Evolutionary conservation across 2,113 vertebrate species (phyloP), one percentile per base, ranked within the genome.

Genomic region (Myotis yumanensis): DNA sequence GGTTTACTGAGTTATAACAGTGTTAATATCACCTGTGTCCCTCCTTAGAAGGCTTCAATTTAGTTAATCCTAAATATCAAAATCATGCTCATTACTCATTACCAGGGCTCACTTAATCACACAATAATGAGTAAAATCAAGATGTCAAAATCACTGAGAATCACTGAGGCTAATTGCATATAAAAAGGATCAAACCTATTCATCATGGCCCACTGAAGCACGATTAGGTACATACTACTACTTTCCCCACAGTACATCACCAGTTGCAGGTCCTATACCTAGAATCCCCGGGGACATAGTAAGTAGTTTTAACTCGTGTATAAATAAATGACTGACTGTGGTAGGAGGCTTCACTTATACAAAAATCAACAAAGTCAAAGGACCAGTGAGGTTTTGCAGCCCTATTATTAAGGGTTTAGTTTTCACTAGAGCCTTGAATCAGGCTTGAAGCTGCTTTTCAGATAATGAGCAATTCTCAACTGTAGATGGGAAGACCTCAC

Each of bases 101-200:
- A 90, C 32, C 40, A 85, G 59, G 52, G 35, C 32, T 83, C 89
- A 94, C 52, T 88, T 96, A 97, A 97, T 93, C 66, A 94, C 85
- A 90, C 73, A 94, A 96, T 91, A 96, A 97, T 93, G 48, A 90
- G 15, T 77, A 57, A 93, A 90, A 92, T 87, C 88, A 95, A 96
- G 66, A 95, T 62, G 54, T 97, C 87, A 97, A 83, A 93, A 83
- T 48, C 81, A 69, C 62, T 94, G 95, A 73, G 76, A 93, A 90
- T 80, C 93, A 59, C 28, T 93, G 66, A 94, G 22, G 76, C 43
- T 95, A 97, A 96, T 71, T 94, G 48, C 28, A 77, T 51, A 82
- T 84, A 40, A 92, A 96, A 89, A 4, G 4, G 23, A 81, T 86
- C 54, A 80, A 77, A 77, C 76, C 79, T 66, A 79, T 57, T 64